Percentiles rank a stretch among this genome's conserved stretches.
Evolutionary conservation across 2,113 vertebrate genomes (phyloP).

Genomic region (Ancistrus triradiatus): DNA sequence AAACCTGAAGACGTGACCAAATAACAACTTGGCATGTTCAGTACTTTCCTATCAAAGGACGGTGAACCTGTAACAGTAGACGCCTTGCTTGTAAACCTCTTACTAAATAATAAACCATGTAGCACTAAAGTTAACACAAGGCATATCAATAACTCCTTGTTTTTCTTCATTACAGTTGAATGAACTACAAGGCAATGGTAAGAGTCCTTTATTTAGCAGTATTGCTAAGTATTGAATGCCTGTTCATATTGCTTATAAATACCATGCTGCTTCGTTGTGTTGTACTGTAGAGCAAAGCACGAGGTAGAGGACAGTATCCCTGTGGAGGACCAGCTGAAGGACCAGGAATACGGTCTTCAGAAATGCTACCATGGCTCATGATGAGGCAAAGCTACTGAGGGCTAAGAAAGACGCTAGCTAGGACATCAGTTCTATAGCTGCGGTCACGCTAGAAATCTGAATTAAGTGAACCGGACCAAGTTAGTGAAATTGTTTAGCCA

Average conservation of each 20-base stretch:
- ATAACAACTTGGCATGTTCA: too few relatives aligned
- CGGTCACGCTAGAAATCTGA: background rate
- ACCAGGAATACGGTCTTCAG: constrained; percentile 9
- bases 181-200: constrained; percentile 29
- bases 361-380: background rate
- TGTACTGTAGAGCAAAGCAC: constrained; percentile 25
- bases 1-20: too few relatives aligned
- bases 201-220: background rate
- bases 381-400: background rate
- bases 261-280: background rate
- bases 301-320: constrained; percentile 1
- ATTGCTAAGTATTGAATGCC: too few relatives aligned
- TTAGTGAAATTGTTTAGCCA: too few relatives aligned
- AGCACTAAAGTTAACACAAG: too few relatives aligned
- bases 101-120: too few relatives aligned
- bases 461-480: too few relatives aligned
- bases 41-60: too few relatives aligned
- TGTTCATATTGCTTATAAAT: too few relatives aligned
- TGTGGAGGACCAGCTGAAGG: constrained; percentile 12
- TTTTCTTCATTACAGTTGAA: constrained; percentile 21
- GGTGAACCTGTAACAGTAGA: too few relatives aligned
- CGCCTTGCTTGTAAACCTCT: too few relatives aligned
- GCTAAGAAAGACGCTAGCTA: background rate
- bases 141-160: background rate
- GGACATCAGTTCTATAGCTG: background rate